A percentile compares a stretch with the other conserved stretches of the same genome.
Evolutionary conservation across 2,113 vertebrate genomes (phyloP).

Genomic region (Neolamprologus variostigma): DNA sequence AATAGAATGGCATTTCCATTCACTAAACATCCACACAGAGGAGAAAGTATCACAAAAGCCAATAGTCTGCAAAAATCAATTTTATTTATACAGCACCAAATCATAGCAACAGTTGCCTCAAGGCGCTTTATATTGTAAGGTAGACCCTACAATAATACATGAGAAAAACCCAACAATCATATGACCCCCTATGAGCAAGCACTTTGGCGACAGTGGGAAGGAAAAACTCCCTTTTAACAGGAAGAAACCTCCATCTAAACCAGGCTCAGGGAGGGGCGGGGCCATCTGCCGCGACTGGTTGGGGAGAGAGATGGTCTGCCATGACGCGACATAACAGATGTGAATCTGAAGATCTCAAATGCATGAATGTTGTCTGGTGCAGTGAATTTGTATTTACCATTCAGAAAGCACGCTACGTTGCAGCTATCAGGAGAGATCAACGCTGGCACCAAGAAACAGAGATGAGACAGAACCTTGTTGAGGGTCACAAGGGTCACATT

Average conservation of each 20-base stretch:
- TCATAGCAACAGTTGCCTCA: background rate
- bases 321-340: rapidly evolving
- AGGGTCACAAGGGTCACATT: background rate
- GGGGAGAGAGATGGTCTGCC: background rate
- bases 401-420: background rate
- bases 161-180: background rate
- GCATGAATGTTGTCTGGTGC: background rate
- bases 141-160: background rate
- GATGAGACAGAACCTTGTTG: background rate
- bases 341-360: background rate
- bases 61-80: too few species aligned
- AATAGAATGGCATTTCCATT: background rate
- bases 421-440: background rate
- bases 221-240: background rate
- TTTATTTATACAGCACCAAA: background rate
- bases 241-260: background rate
- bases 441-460: background rate
- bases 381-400: background rate
- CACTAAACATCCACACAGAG: background rate
- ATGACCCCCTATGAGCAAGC: background rate
- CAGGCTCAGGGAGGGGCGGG: background rate
- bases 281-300: rapidly evolving
- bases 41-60: background rate
- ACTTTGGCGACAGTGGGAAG: background rate
- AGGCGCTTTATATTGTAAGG: background rate